phyloP scores from a whole-genome alignment of 1,140 invertebrate genomes.

The Leptopilina boulardi region DNA sequence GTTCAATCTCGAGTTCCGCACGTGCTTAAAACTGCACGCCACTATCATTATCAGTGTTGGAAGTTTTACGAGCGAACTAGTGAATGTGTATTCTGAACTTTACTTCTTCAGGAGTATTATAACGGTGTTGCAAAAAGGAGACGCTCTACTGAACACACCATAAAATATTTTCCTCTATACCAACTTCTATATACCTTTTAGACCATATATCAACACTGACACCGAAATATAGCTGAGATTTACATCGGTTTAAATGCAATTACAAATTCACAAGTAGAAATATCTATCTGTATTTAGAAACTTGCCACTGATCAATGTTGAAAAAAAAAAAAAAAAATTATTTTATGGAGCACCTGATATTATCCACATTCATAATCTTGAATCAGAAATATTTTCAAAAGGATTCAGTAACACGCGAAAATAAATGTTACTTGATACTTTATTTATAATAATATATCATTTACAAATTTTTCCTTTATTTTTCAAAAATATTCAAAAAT shows the following conservation, averaged over 20 bases:
- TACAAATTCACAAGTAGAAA: conserved; percentile 5
- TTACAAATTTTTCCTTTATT: no score
- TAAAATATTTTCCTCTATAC: conserved; percentile 58
- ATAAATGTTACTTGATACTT: background rate
- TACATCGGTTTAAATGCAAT: conserved; percentile 17
- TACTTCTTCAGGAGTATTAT: conserved; percentile 54
- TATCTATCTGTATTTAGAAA: conserved; percentile 13
- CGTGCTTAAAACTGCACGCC: conserved; percentile 43
- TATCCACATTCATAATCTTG: conserved; percentile 1
- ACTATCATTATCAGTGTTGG: conserved; percentile 44
- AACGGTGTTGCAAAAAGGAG: conserved; percentile 65
- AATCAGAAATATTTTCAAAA: background rate
- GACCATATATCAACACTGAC: conserved; percentile 13
- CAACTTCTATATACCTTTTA: no score
- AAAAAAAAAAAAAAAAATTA: background rate
- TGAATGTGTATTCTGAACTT: conserved; percentile 55
- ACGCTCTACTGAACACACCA: conserved; percentile 66
- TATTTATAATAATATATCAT: no score
- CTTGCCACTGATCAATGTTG: background rate
- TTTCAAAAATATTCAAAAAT: no score
- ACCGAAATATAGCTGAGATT: conserved; percentile 1
- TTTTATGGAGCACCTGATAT: conserved; percentile 13
- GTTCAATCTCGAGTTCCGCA: conserved; percentile 49
- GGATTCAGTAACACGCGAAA: background rate
- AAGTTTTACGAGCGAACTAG: conserved; percentile 45